phyloP scores from a whole-genome alignment of 2,113 vertebrate species.

The Strigops habroptila region DNA sequence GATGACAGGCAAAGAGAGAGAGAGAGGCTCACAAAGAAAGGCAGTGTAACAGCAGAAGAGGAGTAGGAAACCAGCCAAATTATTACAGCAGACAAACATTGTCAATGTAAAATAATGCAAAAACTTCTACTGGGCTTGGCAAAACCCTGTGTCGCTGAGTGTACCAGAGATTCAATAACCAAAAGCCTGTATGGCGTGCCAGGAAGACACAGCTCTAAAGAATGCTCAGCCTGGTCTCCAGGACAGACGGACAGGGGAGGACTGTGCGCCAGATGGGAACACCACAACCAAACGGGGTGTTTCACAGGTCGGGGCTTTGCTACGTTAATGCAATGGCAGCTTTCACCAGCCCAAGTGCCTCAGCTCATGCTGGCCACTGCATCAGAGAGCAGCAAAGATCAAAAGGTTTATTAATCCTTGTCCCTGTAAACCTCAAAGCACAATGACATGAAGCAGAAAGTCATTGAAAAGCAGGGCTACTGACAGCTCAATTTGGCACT shows the following conservation, averaged over 20 bases:
- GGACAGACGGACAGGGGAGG: background rate
- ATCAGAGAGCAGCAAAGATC: background rate
- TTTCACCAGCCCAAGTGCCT: background rate
- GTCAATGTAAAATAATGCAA: slow-evolving; percentile 53
- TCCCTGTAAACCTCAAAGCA: background rate
- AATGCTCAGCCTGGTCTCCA: background rate
- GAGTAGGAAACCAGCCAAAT: slow-evolving; percentile 43
- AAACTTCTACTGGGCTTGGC: slow-evolving; percentile 29
- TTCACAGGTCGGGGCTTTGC: background rate
- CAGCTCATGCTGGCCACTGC: background rate
- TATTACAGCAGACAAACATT: slow-evolving; percentile 52
- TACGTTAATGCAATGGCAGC: background rate
- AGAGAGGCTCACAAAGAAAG: slow-evolving; percentile 29
- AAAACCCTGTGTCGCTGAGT: background rate
- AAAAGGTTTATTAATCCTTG: background rate
- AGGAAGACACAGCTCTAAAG: background rate
- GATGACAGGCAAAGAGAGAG: slow-evolving; percentile 24
- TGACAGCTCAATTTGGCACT: background rate
- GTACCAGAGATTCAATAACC: background rate
- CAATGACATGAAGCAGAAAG: background rate
- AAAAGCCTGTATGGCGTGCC: background rate
- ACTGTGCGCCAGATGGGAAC: background rate
- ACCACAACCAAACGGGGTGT: background rate
- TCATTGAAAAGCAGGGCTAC: background rate
- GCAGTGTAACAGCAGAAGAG: slow-evolving; percentile 50